These are phyloP conservation scores for Palythoa heliodiscus DNA, from an alignment of 92 coral and sea anemone genomes.

Conservation along the genomic window DNA sequence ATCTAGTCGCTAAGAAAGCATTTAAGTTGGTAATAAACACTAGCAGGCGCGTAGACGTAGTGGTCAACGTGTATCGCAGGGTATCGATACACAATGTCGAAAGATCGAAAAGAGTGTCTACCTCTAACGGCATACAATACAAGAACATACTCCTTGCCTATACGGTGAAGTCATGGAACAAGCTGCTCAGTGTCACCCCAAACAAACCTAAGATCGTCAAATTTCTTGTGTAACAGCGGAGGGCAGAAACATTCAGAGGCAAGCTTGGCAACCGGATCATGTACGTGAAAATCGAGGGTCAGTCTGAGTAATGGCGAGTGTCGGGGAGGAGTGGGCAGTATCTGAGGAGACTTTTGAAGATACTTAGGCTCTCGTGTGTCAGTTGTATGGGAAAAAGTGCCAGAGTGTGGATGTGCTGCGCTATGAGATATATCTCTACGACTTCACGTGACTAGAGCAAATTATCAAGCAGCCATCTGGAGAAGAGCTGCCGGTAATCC, in stretches of 20 bases:
- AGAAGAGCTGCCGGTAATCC: conserved; percentile 41
- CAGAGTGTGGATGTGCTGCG: conserved; percentile 42
- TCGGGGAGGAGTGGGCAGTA: conserved; percentile 47
- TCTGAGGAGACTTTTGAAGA: conserved; percentile 46
- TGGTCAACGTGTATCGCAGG: too few species aligned
- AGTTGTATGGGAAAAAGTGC: conserved; percentile 49
- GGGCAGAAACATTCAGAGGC: conserved; percentile 45
- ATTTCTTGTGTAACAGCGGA: conserved; percentile 62
- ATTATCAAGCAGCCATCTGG: conserved; percentile 60
- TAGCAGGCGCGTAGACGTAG: conserved; percentile 1
- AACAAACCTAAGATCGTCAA: conserved; percentile 65
- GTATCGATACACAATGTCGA: conserved; percentile 8
- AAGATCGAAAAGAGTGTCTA: conserved; percentile 24
- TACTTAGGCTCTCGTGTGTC: conserved; percentile 49
- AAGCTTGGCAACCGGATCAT: conserved; percentile 50
- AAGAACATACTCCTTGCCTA: neutral
- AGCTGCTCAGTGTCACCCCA: conserved; percentile 54
- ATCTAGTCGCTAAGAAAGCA: conserved; percentile 20
- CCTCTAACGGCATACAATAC: neutral
- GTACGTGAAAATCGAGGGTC: conserved; percentile 42
- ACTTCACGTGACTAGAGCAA: conserved; percentile 40
- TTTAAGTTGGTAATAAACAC: neutral
- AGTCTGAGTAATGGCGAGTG: conserved; percentile 41
- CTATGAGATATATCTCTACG: conserved; percentile 47
- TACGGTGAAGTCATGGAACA: conserved; percentile 4